These are phyloP conservation scores for Meta bourneti DNA, from an alignment of 2,888 invertebrate genomes.

Conservation along the genomic window DNA sequence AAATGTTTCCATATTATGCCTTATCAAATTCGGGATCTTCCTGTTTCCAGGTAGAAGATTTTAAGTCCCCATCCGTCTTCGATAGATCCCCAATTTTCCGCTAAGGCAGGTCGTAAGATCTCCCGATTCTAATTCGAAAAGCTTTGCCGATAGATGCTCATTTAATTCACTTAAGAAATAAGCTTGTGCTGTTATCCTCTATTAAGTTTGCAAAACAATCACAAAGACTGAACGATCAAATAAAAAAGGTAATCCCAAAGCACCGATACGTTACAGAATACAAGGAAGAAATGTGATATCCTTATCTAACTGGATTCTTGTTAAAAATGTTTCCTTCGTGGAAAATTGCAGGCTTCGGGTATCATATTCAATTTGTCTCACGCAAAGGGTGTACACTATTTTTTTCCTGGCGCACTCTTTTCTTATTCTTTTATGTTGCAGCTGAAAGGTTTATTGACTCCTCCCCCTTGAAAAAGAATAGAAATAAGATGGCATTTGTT, in stretches of 20 bases:
- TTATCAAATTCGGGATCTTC: not conserved
- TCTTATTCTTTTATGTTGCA: not conserved
- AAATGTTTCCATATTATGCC: not conserved
- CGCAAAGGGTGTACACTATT: not conserved
- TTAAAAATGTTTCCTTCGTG: slow-evolving; percentile 44
- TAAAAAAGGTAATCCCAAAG: not conserved
- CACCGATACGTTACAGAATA: not conserved
- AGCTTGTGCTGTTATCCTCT: not conserved
- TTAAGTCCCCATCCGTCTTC: slow-evolving; percentile 8
- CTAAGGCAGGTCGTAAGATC: slow-evolving; percentile 9
- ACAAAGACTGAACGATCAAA: not conserved
- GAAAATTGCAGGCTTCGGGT: slow-evolving; percentile 37
- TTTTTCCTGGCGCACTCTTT: not conserved
- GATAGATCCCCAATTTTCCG: slow-evolving; percentile 27
- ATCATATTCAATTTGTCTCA: slow-evolving; percentile 18
- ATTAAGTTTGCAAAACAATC: slow-evolving; percentile 16
- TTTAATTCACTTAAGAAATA: slow-evolving; percentile 28
- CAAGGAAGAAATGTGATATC: slow-evolving; percentile 34
- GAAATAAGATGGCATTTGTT: not conserved
- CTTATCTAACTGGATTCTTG: not conserved
- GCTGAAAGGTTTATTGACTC: not conserved
- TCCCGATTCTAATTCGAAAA: not conserved
- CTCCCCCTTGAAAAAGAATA: not conserved
- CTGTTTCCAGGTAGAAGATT: not conserved
- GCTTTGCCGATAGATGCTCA: not conserved